Evolutionary conservation across 1,140 invertebrate genomes (phyloP), one percentile per base, ranked within the genome.

Genomic region (Delia radicum): DNA sequence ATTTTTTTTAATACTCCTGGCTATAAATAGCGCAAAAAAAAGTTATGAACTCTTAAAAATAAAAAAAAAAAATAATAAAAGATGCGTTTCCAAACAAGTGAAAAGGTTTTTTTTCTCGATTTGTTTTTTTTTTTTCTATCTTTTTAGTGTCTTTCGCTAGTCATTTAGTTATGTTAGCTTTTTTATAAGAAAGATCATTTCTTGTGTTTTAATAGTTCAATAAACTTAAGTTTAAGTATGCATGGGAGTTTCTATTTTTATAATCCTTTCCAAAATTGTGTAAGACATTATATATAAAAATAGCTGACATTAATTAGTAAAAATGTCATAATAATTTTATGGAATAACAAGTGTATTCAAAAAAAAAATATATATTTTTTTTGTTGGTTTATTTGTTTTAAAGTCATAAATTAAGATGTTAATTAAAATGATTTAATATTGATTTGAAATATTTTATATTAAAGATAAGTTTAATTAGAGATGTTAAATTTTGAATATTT

Each of bases 111-210:
- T 55, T 48, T 48, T n/a, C 18, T 48, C 18, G 46, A 1, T 48
- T 13, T 48, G 13, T 5, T 0, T 48, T 21, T 7, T 24, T 4
- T 55, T 55, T 55, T 55, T 55, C 48, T 18, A 21, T 55, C n/a
- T 55, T 21, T 1, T n/a, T 37, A 0, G 8, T 37, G 8, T 55
- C 1, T 55, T 55, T 55, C 24, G 18, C 21, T 24, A 55, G 2
- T 55, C 12, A 24, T 55, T 55, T 55, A 18, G 18, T 55, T 21
- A 7, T 55, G n/a, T 37, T 37, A n/a, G 33, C 33, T 55, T 48
- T n/a, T 48, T 48, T 48, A 48, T n/a, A 48, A 48, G 48, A n/a
- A 55, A 55, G 48, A 55, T 55, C n/a, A 55, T 55, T 55, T 55
- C 10, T n/a, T n/a, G n/a, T 55, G n/a, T 55, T 55, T 55, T 55